phyloP scores from a whole-genome alignment of 2,888 invertebrate species.

The Drosophila imparisetae region DNA sequence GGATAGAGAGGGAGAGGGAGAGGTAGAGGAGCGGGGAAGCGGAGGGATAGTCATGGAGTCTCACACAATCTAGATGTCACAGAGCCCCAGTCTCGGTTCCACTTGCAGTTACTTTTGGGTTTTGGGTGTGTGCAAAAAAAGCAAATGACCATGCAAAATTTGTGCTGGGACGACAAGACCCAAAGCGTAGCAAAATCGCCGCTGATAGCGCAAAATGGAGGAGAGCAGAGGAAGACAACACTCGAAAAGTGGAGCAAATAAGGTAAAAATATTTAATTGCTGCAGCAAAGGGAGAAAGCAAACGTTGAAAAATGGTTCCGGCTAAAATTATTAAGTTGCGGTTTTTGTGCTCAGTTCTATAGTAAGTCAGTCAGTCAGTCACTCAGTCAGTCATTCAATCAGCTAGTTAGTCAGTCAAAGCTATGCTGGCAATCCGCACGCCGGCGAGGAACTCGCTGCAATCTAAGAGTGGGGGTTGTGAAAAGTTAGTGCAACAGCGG shows the following conservation, averaged over 20 bases:
- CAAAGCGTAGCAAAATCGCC: conserved; percentile 37
- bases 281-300: conserved; percentile 48
- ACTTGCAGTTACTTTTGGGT: conserved; percentile 19
- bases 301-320: conserved; percentile 47
- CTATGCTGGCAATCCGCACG: conserved; percentile 10
- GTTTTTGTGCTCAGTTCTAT: conserved; percentile 42
- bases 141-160: conserved; percentile 76
- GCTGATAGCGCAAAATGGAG: conserved; percentile 34
- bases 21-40: not conserved
- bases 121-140: conserved; percentile 37
- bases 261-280: conserved; percentile 78
- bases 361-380: conserved; percentile 38
- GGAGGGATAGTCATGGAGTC: not conserved
- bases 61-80: conserved; percentile 62
- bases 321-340: conserved; percentile 71
- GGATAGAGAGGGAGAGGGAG: not conserved
- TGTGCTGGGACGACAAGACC: conserved; percentile 45
- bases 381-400: conserved; percentile 36
- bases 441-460: conserved; percentile 10
- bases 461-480: not conserved
- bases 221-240: conserved; percentile 19
- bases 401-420: conserved; percentile 11
- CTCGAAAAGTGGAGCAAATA: conserved; percentile 73
- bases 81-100: conserved; percentile 14
- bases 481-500: conserved; percentile 10